Base-by-base conservation (phyloP, 2,113 vertebrate genomes). In the Gorilla gorilla region DNA sequence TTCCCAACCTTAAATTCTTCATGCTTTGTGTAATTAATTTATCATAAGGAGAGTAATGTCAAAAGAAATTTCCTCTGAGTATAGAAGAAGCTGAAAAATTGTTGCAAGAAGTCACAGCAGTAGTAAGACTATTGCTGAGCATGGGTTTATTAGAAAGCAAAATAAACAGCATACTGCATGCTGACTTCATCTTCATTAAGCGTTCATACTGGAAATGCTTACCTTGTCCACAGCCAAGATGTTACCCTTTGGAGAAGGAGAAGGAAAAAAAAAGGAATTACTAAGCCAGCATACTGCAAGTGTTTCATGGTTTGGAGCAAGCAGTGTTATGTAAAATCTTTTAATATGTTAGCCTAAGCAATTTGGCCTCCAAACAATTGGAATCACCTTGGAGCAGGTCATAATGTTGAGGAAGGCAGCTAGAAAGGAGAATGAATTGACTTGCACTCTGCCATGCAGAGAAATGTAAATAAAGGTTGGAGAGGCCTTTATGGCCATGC, bases 131-230 rank as follows among this genome's bases (percentile, higher is more conserved):
- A 88, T 97, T 97, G 97, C 96, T 97, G 98, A 97, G 97, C 97
- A 97, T 59, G 8, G 68, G 95, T 97, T 98, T 98, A 99, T 94
- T 98, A 98, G 97, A 98, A 98, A 98, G 96, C 97, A 98, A 98
- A 98, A 96, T 96, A 97, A 98, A 97, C 93, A 89, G 91, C 83
- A 93, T 89, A 95, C 94, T 88, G 85, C 84, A 59, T 78, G 96
- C 87, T 97, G 97, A 98, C 97, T 98, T 98, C 98, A 97, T 94
- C 96, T 93, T 96, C 96, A 98, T 98, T 96, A 98, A 98, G 98
- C 70, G 98, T 98, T 98, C 95, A 98, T 92, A 84, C 25, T 48
- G 76, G 97, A 98, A 98, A 97, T 68, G 80, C 98, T 97, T 89
- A 82, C 97, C 96, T 96, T 94, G 2, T 95, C 83, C 73, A 90